Percentiles rank a stretch among this genome's conserved stretches.
Conservation (phyloP, 1,140 invertebrate species). For the Macrostomum lignano region DNA sequence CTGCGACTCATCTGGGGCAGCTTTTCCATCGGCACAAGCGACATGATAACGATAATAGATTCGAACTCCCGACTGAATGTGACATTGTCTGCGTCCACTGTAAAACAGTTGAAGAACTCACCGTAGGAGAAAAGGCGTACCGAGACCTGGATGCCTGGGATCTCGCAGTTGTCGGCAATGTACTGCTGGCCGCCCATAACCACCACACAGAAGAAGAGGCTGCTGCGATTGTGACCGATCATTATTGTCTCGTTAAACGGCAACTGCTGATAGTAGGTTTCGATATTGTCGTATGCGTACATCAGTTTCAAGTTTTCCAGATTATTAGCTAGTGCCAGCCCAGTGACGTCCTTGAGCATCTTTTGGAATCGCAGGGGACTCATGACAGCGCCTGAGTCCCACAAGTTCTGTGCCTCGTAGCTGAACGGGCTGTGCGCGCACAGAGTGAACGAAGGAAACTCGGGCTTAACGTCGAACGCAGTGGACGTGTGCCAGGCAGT, state of each 20-base stretch:
- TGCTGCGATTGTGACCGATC: neutral
- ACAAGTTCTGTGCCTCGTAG: neutral
- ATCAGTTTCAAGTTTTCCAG: neutral
- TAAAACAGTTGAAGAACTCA: slow-evolving; percentile 1
- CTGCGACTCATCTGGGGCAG: neutral
- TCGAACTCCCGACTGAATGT: neutral
- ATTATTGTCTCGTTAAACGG: neutral
- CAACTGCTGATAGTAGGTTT: neutral
- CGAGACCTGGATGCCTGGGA: neutral
- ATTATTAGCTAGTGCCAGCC: neutral
- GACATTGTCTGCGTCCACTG: no score
- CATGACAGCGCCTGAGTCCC: neutral
- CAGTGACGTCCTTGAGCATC: neutral
- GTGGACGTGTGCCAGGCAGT: slow-evolving; percentile 1
- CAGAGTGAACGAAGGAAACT: slow-evolving; percentile 1
- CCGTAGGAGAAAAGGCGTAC: neutral
- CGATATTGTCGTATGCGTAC: neutral
- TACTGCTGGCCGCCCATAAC: neutral
- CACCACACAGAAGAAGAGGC: neutral
- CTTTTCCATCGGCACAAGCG: neutral
- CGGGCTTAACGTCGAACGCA: slow-evolving; percentile 1
- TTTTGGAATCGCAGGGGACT: neutral
- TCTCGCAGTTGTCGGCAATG: neutral
- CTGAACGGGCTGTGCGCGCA: neutral
- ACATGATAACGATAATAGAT: neutral